Percentiles rank a stretch among this genome's conserved stretches.
Evolutionary conservation across 2,113 vertebrate genomes (phyloP).

Genomic region (Cairina moschata): DNA sequence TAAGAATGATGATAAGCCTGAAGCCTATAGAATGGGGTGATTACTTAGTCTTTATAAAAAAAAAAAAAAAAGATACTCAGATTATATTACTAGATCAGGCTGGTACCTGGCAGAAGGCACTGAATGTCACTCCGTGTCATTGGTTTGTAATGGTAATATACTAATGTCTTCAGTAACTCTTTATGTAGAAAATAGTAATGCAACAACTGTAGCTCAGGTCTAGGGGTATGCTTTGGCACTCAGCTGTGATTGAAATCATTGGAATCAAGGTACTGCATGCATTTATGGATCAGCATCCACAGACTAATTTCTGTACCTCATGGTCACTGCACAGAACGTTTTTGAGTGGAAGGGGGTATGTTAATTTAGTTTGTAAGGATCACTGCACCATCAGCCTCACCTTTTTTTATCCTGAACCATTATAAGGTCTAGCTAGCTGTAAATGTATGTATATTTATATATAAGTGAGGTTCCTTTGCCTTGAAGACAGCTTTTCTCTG

Average conservation of each 20-base stretch:
- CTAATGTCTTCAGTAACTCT: not conserved
- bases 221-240: not conserved
- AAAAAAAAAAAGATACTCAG: not conserved
- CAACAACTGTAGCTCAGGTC: not conserved
- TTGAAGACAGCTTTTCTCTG: not conserved
- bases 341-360: not conserved
- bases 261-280: not conserved
- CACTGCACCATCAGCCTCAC: fast-evolving
- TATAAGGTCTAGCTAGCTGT: not conserved
- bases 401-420: not conserved
- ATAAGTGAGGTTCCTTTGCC: not conserved
- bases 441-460: not conserved
- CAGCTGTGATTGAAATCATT: not conserved
- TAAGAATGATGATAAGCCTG: not conserved
- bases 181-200: not conserved
- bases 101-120: not conserved
- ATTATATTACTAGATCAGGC: not conserved
- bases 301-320: not conserved
- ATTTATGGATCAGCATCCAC: not conserved
- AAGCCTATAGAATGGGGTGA: not conserved
- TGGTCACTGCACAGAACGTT: not conserved
- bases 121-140: fast-evolving
- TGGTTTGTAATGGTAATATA: not conserved
- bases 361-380: not conserved
- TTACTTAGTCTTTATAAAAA: not conserved